These are phyloP conservation scores for Himalopsyche phryganea DNA, from an alignment of 1,140 invertebrate species.

Conservation along the genomic window DNA sequence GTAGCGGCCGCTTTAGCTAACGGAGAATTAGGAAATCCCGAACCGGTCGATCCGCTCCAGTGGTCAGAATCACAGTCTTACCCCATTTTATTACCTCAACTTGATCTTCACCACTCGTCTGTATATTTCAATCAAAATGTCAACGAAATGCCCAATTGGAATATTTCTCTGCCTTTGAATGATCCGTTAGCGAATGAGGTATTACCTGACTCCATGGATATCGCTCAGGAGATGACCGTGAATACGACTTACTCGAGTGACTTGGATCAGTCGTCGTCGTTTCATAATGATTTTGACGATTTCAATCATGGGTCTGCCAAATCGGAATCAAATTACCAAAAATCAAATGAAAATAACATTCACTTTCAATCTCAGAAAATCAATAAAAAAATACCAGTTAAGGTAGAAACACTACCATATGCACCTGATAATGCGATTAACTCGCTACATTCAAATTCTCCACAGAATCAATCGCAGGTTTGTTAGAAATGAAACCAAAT, in stretches of 20 bases:
- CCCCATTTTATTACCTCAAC: constrained; percentile 11
- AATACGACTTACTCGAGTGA: constrained; percentile 34
- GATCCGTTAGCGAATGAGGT: constrained; percentile 10
- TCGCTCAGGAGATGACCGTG: constrained; percentile 26
- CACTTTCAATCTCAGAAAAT: too few species aligned
- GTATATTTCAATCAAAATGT: constrained; percentile 35
- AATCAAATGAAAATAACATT: too few species aligned
- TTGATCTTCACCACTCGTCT: constrained; percentile 19
- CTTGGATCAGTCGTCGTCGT: constrained; percentile 35
- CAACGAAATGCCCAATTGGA: constrained; percentile 14
- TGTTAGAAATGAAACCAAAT: too few species aligned
- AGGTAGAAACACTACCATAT: too few species aligned
- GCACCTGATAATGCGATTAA: too few species aligned
- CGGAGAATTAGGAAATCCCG: constrained; percentile 17
- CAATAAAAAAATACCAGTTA: too few species aligned
- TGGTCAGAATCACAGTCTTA: constrained; percentile 4
- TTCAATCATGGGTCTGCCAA: constrained; percentile 35
- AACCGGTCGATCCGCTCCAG: neutral
- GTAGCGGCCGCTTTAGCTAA: constrained; percentile 32
- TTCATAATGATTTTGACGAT: constrained; percentile 39
- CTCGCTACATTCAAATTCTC: too few species aligned
- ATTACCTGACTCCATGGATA: constrained; percentile 20
- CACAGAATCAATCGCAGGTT: too few species aligned
- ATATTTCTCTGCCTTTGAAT: constrained; percentile 12
- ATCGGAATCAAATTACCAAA: too few species aligned